Conservation (phyloP, 2,888 invertebrate genomes). For the Lycaena phlaeas region DNA sequence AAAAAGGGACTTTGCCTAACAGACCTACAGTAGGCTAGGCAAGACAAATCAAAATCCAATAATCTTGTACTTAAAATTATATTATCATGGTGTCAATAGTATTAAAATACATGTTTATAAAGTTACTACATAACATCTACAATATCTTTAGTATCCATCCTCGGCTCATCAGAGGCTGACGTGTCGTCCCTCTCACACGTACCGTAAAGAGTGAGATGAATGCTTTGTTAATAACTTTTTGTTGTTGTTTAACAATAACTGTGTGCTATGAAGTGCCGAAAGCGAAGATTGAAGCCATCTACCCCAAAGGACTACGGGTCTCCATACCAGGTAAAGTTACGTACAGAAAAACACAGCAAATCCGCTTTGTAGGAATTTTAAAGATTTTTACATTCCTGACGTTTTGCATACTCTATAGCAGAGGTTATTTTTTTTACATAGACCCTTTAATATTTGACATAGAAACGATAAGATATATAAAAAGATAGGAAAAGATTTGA, state of each 20-base stretch:
- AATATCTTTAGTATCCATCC: neutral
- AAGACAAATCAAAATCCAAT: too few relatives aligned
- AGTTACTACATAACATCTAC: neutral
- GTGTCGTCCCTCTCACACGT: neutral
- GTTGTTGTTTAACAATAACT: slow-evolving; percentile 1
- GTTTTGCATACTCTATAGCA: too few relatives aligned
- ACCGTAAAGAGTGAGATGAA: slow-evolving; percentile 8
- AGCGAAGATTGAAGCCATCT: slow-evolving; percentile 71
- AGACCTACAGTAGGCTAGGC: too few relatives aligned
- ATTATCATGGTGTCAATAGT: neutral
- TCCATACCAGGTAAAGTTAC: slow-evolving; percentile 71
- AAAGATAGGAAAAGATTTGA: too few relatives aligned
- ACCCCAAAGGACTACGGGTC: slow-evolving; percentile 74
- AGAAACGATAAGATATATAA: too few relatives aligned
- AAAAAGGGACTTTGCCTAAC: too few relatives aligned
- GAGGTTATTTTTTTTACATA: too few relatives aligned
- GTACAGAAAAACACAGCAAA: too few relatives aligned
- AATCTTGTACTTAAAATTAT: too few relatives aligned
- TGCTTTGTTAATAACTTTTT: too few relatives aligned
- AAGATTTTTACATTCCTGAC: neutral
- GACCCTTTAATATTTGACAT: too few relatives aligned
- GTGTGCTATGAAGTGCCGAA: slow-evolving; percentile 51
- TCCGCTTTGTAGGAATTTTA: neutral
- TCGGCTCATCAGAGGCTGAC: neutral
- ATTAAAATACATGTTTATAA: neutral